phyloP scores from a whole-genome alignment of 2,797 vertebrate species.

The Hyperoplus immaculatus region DNA sequence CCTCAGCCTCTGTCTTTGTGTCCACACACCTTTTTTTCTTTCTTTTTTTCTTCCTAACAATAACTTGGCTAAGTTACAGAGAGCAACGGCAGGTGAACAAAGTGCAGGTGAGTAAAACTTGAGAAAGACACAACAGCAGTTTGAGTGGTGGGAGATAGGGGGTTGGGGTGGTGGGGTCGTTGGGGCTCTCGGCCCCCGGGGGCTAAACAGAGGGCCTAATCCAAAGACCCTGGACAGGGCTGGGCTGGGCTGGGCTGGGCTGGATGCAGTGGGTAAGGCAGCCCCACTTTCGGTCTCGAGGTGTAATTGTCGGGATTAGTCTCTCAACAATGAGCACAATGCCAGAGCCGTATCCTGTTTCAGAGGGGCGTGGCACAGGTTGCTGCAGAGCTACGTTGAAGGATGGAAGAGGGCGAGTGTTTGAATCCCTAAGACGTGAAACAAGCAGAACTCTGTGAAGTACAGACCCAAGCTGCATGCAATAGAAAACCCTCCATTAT shows the following conservation, averaged over 20 bases:
- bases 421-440: slow-evolving; percentile 42
- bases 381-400: slow-evolving; percentile 53
- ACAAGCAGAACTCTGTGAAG: slow-evolving; percentile 34
- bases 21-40: slow-evolving; percentile 74
- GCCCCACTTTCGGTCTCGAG: slow-evolving; percentile 76
- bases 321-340: slow-evolving; percentile 84
- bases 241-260: slow-evolving; percentile 63
- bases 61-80: slow-evolving; percentile 60
- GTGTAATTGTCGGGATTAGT: slow-evolving; percentile 85
- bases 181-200: slow-evolving; percentile 49
- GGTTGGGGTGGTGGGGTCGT: slow-evolving; percentile 29
- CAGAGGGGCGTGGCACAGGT: slow-evolving; percentile 76
- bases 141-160: slow-evolving; percentile 46
- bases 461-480: slow-evolving; percentile 9
- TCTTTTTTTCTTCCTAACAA: slow-evolving; percentile 56
- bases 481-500: slow-evolving; percentile 21
- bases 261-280: slow-evolving; percentile 69
- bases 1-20: slow-evolving; percentile 54
- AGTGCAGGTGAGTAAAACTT: slow-evolving; percentile 76
- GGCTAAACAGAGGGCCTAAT: slow-evolving; percentile 63
- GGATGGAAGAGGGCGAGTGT: slow-evolving; percentile 65
- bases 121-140: slow-evolving; percentile 62
- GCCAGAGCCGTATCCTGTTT: slow-evolving; percentile 79
- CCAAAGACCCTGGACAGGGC: slow-evolving; percentile 33
- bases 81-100: slow-evolving; percentile 73